Evolutionary conservation across 2,113 vertebrate species (phyloP), one percentile per base, ranked within the genome.

Genomic region (Phycodurus eques): DNA sequence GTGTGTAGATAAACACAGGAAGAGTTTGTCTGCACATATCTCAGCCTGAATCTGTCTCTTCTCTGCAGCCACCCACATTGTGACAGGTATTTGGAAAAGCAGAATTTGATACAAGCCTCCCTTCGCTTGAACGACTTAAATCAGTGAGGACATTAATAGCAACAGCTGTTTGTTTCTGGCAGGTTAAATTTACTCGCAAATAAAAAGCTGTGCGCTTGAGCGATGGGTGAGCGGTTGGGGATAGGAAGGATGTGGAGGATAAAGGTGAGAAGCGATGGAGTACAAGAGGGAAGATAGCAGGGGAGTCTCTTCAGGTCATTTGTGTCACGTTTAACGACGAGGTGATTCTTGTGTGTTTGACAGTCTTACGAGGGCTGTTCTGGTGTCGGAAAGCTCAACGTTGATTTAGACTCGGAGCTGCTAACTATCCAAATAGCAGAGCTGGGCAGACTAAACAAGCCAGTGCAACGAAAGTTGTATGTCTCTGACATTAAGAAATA

Each of bases 381-480:
- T 84, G 19, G 81, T 89, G 87, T 91, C 88, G 86, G 87, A 91
- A 87, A 87, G 75, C 60, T 49, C 54, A 13, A 81, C 80, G 60
- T 84, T 75, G 53, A 78, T 88, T 84, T 77, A 77, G 84, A 87
- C 72, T 47, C 81, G 67, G 68, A 80, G 74, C 76, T 77, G 61
- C 82, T 82, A 75, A 81, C 80, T 72, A 74, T 89, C 83, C 85
- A 90, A 87, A 88, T 88, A 90, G 85, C 83, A 63, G 78, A 80
- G 79, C 78, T 44, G 63, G 71, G 75, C 81, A 90, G 88, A 91
- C 90, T 91, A 91, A 91, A 91, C 90, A 91, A 78, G 78, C 72
- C 68, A 19, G 69, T 59, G 74, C 57, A n/a, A 89, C 49, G 87
- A 90, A 90, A 87, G 88, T 87, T 85, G 69, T 80, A 62, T 77